Evolutionary conservation across 1,140 invertebrate species (phyloP).

Genomic region (Sesamia nonagrioides): DNA sequence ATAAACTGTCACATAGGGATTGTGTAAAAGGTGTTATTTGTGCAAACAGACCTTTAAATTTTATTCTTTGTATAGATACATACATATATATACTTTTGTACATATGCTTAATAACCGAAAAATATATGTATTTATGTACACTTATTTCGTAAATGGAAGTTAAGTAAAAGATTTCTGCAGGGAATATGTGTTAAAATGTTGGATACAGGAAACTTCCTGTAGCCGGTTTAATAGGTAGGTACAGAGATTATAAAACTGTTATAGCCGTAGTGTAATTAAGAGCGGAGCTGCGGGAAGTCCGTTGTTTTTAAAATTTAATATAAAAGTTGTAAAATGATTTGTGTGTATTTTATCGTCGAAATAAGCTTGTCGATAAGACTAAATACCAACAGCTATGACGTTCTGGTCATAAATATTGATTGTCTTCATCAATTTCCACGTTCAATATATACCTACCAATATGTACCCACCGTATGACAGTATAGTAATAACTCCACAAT

Average conservation of each 20-base stretch:
- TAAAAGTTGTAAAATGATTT: background rate
- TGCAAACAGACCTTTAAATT: no score
- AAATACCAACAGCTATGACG: background rate
- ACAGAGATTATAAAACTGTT: background rate
- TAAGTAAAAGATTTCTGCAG: no score
- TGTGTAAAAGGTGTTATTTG: no score
- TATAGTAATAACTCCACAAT: slow-evolving; percentile 47
- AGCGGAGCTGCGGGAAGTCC: background rate
- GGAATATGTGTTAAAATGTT: no score
- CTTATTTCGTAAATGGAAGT: no score
- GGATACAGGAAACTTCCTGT: no score
- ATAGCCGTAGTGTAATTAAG: background rate
- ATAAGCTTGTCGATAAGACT: background rate
- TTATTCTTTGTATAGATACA: no score
- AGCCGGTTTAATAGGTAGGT: background rate
- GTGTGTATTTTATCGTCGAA: background rate
- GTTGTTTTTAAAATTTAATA: background rate
- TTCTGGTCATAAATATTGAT: slow-evolving; percentile 20
- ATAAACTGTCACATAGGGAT: no score
- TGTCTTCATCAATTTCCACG: slow-evolving; percentile 5
- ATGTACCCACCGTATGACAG: background rate
- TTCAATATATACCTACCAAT: background rate
- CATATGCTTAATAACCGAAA: no score
- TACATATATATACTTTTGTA: no score
- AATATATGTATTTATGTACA: no score